These are phyloP conservation scores for Dastarcus helophoroides DNA, from an alignment of 2,888 invertebrate species.

Conservation along the genomic window DNA sequence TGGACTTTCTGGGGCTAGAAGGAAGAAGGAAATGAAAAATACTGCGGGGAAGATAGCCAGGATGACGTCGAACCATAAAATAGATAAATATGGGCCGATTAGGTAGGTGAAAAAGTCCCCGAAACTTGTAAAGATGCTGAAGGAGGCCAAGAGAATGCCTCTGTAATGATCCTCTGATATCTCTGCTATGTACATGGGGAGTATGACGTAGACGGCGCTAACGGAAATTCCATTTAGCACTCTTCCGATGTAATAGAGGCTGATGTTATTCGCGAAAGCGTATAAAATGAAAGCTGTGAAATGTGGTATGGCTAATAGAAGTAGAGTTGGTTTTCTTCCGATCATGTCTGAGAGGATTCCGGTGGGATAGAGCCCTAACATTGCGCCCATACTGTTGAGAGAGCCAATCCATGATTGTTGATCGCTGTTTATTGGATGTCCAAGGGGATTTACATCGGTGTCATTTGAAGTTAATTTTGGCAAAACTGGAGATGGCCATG, in stretches of 20 bases:
- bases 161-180: slow-evolving; percentile 64
- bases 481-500: slow-evolving; percentile 26
- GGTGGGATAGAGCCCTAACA: slow-evolving; percentile 54
- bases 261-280: slow-evolving; percentile 18
- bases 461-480: slow-evolving; percentile 24
- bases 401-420: slow-evolving; percentile 43
- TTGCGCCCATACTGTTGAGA: slow-evolving; percentile 38
- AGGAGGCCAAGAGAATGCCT: slow-evolving; percentile 54
- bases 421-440: slow-evolving; percentile 23
- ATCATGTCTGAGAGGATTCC: slow-evolving; percentile 52
- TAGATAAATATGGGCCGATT: slow-evolving; percentile 59
- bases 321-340: slow-evolving; percentile 55
- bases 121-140: slow-evolving; percentile 57
- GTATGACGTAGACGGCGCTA: slow-evolving; percentile 58
- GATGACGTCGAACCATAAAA: slow-evolving; percentile 46
- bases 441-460: slow-evolving; percentile 29
- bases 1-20: slow-evolving; percentile 72
- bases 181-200: slow-evolving; percentile 79
- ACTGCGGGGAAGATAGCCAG: slow-evolving; percentile 35
- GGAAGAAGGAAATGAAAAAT: slow-evolving; percentile 43
- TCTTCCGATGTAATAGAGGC: slow-evolving; percentile 32
- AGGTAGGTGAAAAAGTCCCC: slow-evolving; percentile 59
- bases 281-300: slow-evolving; percentile 18
- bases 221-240: slow-evolving; percentile 50
- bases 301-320: slow-evolving; percentile 36